Evolutionary conservation across 2,888 invertebrate genomes (phyloP), one percentile per base, ranked within the genome.

Genomic region (Ptilodon capucinus): DNA sequence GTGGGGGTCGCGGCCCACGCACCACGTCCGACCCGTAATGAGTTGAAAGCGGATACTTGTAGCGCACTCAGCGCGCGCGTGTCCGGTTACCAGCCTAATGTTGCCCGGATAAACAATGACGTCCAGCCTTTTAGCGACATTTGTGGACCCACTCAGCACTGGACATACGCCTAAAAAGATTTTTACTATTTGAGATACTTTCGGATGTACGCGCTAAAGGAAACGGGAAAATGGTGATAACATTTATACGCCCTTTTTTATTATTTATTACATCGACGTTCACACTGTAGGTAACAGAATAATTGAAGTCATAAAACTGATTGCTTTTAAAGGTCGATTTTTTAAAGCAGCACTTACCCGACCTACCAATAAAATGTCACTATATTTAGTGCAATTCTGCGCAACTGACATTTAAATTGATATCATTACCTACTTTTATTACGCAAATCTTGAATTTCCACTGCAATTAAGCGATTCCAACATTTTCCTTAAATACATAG

Each of bases 31-130:
- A 81, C 71, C 87, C 81, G 86, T 91, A 91, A 91, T 91, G 90
- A 91, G 90, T 91, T 91, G 90, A 91, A 91, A 91, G 90, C 90
- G 88, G 90, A 91, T 91, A 91, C 90, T 90, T 91, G 90, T 91
- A 91, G 87, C 89, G 89, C 90, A 90, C 90, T 91, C 90, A 90
- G 85, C 77, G 78, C 84, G 89, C 81, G 86, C 90, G 90, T 91
- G 90, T 91, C 90, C 90, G 89, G 90, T 91, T 91, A 89, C 90
- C 86, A 87, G 89, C 88, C 89, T 91, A 90, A 91, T 91, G 90
- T 87, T 84, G 81, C 81, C 86, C 89, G 90, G 90, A 90, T 91
- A 91, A 91, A 91, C 90, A 91, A 91, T 89, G 90, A 89, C 89
- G 89, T 85, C 86, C 88, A 88, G 90, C 89, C 90, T 91, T 91